Evolutionary conservation across 2,797 vertebrate species (phyloP), one percentile per base, ranked within the genome.

Genomic region (Phoeniculus purpureus): DNA sequence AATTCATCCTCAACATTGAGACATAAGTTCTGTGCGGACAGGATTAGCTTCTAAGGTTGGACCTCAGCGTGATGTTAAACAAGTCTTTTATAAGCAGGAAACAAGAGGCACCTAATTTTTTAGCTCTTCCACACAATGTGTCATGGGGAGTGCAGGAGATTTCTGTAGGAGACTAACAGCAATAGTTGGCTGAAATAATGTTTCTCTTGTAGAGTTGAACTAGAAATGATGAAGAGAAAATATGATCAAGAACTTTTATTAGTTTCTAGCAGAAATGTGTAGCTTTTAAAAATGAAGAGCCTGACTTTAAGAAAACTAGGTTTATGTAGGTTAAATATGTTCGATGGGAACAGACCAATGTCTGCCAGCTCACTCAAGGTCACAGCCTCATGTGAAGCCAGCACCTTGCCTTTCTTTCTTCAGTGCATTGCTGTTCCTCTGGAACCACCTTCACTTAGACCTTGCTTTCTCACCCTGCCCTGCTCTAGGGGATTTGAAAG

Each of bases 341-440:
- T 60, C 15, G 15, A 26, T 71, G 6, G 51, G 26, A 89, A 60
- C 21, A 64, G 62, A n/a, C 13, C 0, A 2, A 27, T 52, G n/a
- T 89, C 29, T 87, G 29, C 7, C 31, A 65, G 16, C 16, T 86
- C 27, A 26, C 7, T 52, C 21, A 43, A 34, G 13, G 20, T 67
- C 34, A 79, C 34, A 74, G 17, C 62, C 20, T 64, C 37, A 48
- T 59, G 21, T 27, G 50, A 74, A 79, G 18, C 56, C 26, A 65
- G 23, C 12, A 27, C 10, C 22, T 14, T 50, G 20, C 56, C 15
- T 68, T 27, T 34, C 15, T 77, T 61, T 43, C 34, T 58, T 18
- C 1, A 3, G 7, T 9, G 4, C 12, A 19, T 71, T 3, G 1
- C 19, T 0, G 0, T 59, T 85, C 45, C 40, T 23, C 31, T 90